Conservation (phyloP, 2,113 vertebrate genomes). For the Puma concolor region DNA sequence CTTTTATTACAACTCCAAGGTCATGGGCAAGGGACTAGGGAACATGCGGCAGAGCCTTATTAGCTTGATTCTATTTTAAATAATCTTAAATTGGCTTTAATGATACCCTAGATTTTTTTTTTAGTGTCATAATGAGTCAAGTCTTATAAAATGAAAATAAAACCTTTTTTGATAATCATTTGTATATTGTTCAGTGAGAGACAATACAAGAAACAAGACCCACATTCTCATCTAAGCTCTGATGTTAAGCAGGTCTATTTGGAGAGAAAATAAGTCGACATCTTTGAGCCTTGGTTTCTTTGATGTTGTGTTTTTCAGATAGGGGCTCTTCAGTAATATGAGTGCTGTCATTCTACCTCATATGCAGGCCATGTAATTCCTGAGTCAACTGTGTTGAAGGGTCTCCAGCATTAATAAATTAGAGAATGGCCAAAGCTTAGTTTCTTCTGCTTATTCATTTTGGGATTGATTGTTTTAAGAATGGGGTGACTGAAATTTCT, state of each 20-base stretch:
- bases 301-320: not conserved
- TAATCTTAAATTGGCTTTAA: not conserved
- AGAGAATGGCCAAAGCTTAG: not conserved
- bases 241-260: not conserved
- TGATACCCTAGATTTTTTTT: not conserved
- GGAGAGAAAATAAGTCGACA: not conserved
- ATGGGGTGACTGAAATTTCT: not conserved
- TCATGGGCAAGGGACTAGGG: not conserved
- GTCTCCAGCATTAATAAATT: not conserved
- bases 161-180: not conserved
- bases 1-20: not conserved
- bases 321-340: not conserved
- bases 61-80: not conserved
- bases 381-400: not conserved
- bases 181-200: not conserved
- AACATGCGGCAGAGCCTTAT: not conserved
- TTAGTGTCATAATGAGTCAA: not conserved
- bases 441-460: conserved; percentile 37
- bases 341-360: not conserved
- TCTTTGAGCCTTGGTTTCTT: not conserved
- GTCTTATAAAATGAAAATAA: not conserved
- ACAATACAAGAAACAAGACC: not conserved
- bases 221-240: not conserved
- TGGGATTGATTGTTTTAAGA: not conserved
- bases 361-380: not conserved